Base-by-base conservation (phyloP, 2,113 vertebrate species). In the Orientallactaga bullata region DNA sequence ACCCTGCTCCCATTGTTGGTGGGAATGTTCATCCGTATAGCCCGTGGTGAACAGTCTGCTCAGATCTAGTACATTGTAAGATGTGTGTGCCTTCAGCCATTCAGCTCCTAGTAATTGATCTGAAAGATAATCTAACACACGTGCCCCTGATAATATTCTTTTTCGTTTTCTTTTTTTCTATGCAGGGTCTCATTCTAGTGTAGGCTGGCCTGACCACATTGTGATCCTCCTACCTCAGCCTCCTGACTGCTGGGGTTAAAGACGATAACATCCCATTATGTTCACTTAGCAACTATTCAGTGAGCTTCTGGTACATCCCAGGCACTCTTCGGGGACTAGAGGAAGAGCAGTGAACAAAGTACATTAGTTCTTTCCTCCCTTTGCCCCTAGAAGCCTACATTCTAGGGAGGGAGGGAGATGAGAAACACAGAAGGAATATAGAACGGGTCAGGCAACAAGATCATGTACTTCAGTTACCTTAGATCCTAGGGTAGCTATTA, bases 211-310 rank as follows among this genome's bases (percentile, higher is more conserved):
- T 55, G 55, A 55, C 10, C 55, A 2, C 55, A 55, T 55, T 55
- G 55, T 55, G 55, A 55, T 11, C 55, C 55, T 16, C 15, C 55
- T 55, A 55, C 12, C 15, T 55, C 15, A 55, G 55, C 15, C 55
- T 55, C 12, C 55, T 16, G 15, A 55, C 55, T 55, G 55, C 55
- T 55, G 55, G 55, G 55, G 55, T 13, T 55, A 55, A 55, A 55
- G 55, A 55, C 12, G 55, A 16, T 13, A 2, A 12, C 55, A 55
- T 11, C 55, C 55, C 12, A 11, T 13, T 12, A 13, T 15, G 72
- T 79, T 90, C 66, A 94, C 68, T 83, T 26, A 61, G 77, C 39
- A 79, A 60, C 23, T 90, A 82, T 72, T 68, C 66, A 72, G 76
- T 17, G 76, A 72, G 82, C 24, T 77, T 47, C 78, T 42, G 23